Base-by-base conservation (phyloP, 2,888 invertebrate genomes). In the Spatulosminthurus flaviceps region DNA sequence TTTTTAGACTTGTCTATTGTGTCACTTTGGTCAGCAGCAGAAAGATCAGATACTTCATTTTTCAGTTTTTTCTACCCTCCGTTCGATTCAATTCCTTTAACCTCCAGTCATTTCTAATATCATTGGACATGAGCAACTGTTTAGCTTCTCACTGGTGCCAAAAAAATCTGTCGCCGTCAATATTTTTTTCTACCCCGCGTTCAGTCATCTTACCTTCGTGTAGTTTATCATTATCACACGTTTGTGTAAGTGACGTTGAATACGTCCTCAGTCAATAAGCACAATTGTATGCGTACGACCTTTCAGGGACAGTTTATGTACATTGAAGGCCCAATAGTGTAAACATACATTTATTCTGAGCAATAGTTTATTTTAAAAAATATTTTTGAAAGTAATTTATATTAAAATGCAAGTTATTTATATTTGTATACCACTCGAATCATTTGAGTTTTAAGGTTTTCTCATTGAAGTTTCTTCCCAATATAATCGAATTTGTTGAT, bases 21-120 rank as follows among this genome's bases (percentile, higher is more conserved):
- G 81, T 81, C 80, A 81, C 77, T 81, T 79, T 80, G 77, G 80
- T 79, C 79, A 79, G 79, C 67, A 74, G 78, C 73, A 79, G 81
- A 80, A 79, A 78, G 75, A 81, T 81, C 79, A 81, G 81, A 81
- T 80, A 81, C 81, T 80, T 81, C 81, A 81, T 81, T 81, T 81
- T 78, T 81, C 81, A 80, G 72, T 75, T 80, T 80, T 80, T 75
- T 81, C 67, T 43, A 41, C 64, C 60, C 26, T 22, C 43, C 43
- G 21, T 66, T 42, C 64, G 51, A 51, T 51, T 51, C 51, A 51
- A 61, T 66, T 67, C 26, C 51, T 60, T 60, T 72, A 42, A 72
- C 71, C 71, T 29, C 28, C 34, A 66, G 64, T 42, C 64, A 75
- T 66, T 75, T 61, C 26, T 51, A 43, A 60, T 60, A 61, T 29